Base-by-base conservation (phyloP, 2,113 vertebrate species). In the Triplophysa dalaica region DNA sequence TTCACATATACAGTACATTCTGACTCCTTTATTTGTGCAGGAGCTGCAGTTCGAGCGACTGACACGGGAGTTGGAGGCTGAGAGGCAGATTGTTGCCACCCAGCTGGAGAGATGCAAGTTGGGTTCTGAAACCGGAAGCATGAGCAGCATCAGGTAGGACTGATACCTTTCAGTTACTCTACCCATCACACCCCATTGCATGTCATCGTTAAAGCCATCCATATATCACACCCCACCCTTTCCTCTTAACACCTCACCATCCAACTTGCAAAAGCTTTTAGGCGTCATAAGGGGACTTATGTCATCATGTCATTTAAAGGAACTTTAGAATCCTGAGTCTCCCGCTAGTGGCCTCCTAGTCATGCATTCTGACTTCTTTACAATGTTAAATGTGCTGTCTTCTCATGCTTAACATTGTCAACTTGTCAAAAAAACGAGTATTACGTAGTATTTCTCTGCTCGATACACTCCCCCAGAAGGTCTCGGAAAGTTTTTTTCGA, bases 41-140 rank as follows among this genome's bases (percentile, higher is more conserved):
- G 98, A 99, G 88, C 89, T 99, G 87, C 98, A 99, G 89, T 99
- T 99, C 92, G 98, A 99, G 90, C 95, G 98, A 88, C 92, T 99
- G 91, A 99, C 98, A 84, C 92, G 98, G 90, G 98, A 99, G 90
- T 94, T 99, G 92, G 98, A 99, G 92, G 97, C 98, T 11, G 98
- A 99, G 85, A 95, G 96, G 85, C 97, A 99, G 85, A 99, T 99
- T 82, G 97, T 99, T 14, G 98, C 98, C 61, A 99, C 95, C 93
- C 98, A 99, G 80, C 93, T 99, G 93, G 97, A 99, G 94, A 93
- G 96, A 97, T 99, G 98, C 95, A 98, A 99, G 87, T 96, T 99
- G 81, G 97, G 96, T 88, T 98, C 97, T 72, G 96, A 99, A 89
- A 96, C 97, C 0, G 98, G 97, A 91, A 99, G 98, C 92, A 95